Evolutionary conservation across 2,113 vertebrate genomes (phyloP), one percentile per base, ranked within the genome.

Genomic region (Tricholaema leucomelas): DNA sequence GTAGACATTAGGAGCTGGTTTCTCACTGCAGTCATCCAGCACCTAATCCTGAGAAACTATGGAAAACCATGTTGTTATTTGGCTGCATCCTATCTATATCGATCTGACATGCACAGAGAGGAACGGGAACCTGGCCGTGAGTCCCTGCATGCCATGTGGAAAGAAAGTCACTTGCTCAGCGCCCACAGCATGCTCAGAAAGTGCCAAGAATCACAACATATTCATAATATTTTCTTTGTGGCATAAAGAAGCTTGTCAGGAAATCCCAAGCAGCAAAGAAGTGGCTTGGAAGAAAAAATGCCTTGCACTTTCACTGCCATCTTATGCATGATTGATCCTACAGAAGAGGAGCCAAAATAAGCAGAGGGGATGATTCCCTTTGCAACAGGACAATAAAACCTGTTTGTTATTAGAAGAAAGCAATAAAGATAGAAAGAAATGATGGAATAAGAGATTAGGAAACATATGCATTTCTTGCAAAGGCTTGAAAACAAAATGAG

Each of bases 121-220:
- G 36, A 82, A 70, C 73, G 66, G 50, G 74, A 94, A 66, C 38
- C 6, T 30, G 71, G 67, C 71, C 59, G 66, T 90, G 81, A 85
- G 85, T 65, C 18, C 73, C 56, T 36, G 66, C 44, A n/a, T 56
- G 70, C 10, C 20, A 9, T 35, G 50, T 63, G 64, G 46, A 81
- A 92, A 54, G 58, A 58, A 81, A 91, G 44, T 85, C 71, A 70
- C 46, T 93, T 20, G 8, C 33, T 93, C 64, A 71, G 54, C 52
- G 77, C 46, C 46, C 56, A 55, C 30, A 80, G 63, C 52, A 61
- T 14, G 64, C 25, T 52, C 10, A 23, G 16, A 69, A 72, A 79
- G 46, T 42, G 92, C 92, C 88, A 96, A 96, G 81, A 96, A 88
- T 85, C 78, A 87, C 92, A 91, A 81, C n/a, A 80, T 56, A 94